Evolutionary conservation across 2,888 invertebrate species (phyloP).

Genomic region (Phorcus lineatus): DNA sequence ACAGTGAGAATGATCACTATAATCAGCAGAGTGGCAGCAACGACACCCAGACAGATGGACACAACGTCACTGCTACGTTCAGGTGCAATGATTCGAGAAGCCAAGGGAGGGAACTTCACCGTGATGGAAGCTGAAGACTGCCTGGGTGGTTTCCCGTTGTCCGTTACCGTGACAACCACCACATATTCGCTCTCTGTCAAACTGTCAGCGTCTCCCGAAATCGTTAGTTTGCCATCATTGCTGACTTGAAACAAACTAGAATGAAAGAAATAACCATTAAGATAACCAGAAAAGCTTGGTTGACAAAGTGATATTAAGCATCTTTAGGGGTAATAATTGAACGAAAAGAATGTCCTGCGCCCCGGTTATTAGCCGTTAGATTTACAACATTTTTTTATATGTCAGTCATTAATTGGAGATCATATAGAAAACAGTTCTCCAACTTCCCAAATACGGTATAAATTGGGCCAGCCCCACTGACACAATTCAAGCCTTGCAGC

Average conservation of each 20-base stretch:
- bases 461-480: too few relatives aligned
- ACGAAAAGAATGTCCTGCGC: too few relatives aligned
- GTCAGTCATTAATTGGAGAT: too few relatives aligned
- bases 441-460: too few relatives aligned
- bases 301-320: too few relatives aligned
- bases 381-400: too few relatives aligned
- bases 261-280: background rate
- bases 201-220: slow-evolving; percentile 42
- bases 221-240: slow-evolving; percentile 47
- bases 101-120: slow-evolving; percentile 53
- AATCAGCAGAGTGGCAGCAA: slow-evolving; percentile 42
- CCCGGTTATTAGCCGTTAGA: too few relatives aligned
- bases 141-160: slow-evolving; percentile 54
- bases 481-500: too few relatives aligned
- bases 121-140: slow-evolving; percentile 47
- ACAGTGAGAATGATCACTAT: slow-evolving; percentile 51
- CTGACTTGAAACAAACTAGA: slow-evolving; percentile 59
- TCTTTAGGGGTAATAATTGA: too few relatives aligned
- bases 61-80: slow-evolving; percentile 19
- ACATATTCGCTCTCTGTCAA: slow-evolving; percentile 45
- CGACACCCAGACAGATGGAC: slow-evolving; percentile 29
- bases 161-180: slow-evolving; percentile 53
- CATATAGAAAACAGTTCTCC: too few relatives aligned
- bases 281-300: background rate
- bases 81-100: background rate